Base-by-base conservation (phyloP, 2,888 invertebrate genomes). In the Coelopa pilipes region DNA sequence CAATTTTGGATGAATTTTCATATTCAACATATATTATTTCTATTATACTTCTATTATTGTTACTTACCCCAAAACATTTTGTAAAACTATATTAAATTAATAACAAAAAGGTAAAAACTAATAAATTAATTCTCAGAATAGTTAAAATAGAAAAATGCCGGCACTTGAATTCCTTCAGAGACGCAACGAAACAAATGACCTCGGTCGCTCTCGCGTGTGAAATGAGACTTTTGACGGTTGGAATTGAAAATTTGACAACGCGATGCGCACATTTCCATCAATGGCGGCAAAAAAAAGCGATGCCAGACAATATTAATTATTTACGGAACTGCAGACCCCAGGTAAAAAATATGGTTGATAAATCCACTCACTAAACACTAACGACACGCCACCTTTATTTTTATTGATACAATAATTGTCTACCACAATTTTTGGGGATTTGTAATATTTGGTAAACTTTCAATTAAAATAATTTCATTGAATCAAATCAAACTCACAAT, bases 41-140 rank as follows among this genome's bases (percentile, higher is more conserved):
- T 1, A 72, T 15, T 47, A 15, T 66, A 57, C 4, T 7, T 7
- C 4, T 34, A 7, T 34, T 7, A 4, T 34, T 34, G 4, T 34
- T 17, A 76, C 85, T 84, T 83, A 86, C 86, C 86, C 87, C 87
- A 86, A 76, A 86, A 86, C 87, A 86, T 86, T 60, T 78, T 82
- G 74, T 21, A 45, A 34, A 72, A 67, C 74, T 74, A 62, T 75
- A 60, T 73, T 49, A 67, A 66, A 68, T 45, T 47, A 66, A 60
- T 24, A 50, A 59, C 47, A 74, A n/a, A 72, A 50, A 70, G 69
- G 74, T 45, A 70, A 59, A 47, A 45, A 50, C 21, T 55, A 59
- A 62, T 21, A 57, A 65, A 24, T 70, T 73, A 13, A 70, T 60
- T 71, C 2, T 24, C 62, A 70, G 13, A 15, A 21, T 19, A 57